These are phyloP conservation scores for Danio choprae DNA, from an alignment of 2,797 vertebrate species.

Conservation along the genomic window DNA sequence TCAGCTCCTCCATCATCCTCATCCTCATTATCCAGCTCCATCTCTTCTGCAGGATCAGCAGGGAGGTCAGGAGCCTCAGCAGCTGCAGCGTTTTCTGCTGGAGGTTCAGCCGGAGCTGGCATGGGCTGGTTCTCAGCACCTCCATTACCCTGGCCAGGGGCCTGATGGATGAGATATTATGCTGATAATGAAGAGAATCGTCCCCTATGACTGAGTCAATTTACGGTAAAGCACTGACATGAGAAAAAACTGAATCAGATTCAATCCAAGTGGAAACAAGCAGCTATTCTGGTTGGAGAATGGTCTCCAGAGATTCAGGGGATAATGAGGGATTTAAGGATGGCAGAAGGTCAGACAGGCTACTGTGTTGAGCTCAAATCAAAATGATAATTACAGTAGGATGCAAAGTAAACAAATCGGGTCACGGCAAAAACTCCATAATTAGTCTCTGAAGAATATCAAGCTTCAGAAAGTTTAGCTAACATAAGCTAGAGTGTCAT, in stretches of 20 bases:
- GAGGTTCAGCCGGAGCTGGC: conserved; percentile 85
- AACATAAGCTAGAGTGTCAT: neutral
- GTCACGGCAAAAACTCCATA: conserved; percentile 21
- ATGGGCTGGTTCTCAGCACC: conserved; percentile 83
- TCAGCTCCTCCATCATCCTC: conserved; percentile 91
- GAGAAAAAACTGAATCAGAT: neutral
- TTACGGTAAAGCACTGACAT: neutral
- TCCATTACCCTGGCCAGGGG: conserved; percentile 85
- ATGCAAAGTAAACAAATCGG: conserved; percentile 39
- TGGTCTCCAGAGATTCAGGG: conserved; percentile 6
- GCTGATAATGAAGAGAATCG: neutral
- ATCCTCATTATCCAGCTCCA: conserved; percentile 86
- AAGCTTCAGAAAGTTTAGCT: neutral
- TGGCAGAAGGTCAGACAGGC: conserved; percentile 24
- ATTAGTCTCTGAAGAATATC: conserved; percentile 42
- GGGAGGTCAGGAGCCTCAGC: conserved; percentile 86
- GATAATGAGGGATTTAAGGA: conserved; percentile 36
- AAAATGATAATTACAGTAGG: conserved; percentile 39
- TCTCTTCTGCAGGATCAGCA: conserved; percentile 80
- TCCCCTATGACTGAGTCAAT: neutral
- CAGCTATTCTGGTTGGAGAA: neutral
- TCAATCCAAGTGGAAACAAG: neutral
- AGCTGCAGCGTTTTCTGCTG: conserved; percentile 87
- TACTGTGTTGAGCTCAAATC: conserved; percentile 24
- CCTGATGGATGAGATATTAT: conserved; percentile 70